These are phyloP conservation scores for Peromyscus californicus DNA, from an alignment of 2,113 vertebrate genomes.

Conservation along the genomic window DNA sequence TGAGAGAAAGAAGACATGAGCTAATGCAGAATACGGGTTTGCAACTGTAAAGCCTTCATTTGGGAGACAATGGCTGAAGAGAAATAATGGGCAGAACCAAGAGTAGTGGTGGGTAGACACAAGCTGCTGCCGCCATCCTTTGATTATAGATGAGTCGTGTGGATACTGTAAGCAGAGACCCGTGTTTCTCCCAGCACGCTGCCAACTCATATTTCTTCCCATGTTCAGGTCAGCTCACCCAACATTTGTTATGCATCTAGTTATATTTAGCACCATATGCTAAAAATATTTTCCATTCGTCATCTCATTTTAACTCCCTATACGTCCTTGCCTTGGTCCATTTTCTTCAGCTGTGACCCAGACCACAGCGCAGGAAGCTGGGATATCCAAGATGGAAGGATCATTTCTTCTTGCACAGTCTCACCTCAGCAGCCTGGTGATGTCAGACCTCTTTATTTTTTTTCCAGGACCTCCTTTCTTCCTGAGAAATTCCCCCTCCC, in stretches of 20 bases:
- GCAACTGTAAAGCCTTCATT: neutral
- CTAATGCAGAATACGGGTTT: neutral
- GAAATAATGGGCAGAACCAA: neutral
- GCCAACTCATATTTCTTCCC: neutral
- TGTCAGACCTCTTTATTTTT: neutral
- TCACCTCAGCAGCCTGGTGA: too few relatives aligned
- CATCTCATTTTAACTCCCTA: constrained; percentile 47
- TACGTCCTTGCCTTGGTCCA: neutral
- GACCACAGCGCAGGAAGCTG: neutral
- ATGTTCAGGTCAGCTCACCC: constrained; percentile 2
- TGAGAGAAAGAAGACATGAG: neutral
- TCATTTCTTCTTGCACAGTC: neutral
- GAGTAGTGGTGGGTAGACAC: neutral
- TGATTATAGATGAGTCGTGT: neutral
- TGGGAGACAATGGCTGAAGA: neutral
- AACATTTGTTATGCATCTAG: constrained; percentile 38
- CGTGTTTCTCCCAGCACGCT: neutral
- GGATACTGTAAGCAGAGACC: neutral
- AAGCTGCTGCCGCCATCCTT: neutral
- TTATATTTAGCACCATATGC: constrained; percentile 45
- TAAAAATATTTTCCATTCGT: constrained; percentile 58
- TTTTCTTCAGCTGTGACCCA: neutral
- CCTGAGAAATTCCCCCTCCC: neutral
- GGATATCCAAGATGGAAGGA: neutral
- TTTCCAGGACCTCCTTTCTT: neutral